phyloP scores from a whole-genome alignment of 2,888 invertebrate genomes.

The Odontothrips loti region DNA sequence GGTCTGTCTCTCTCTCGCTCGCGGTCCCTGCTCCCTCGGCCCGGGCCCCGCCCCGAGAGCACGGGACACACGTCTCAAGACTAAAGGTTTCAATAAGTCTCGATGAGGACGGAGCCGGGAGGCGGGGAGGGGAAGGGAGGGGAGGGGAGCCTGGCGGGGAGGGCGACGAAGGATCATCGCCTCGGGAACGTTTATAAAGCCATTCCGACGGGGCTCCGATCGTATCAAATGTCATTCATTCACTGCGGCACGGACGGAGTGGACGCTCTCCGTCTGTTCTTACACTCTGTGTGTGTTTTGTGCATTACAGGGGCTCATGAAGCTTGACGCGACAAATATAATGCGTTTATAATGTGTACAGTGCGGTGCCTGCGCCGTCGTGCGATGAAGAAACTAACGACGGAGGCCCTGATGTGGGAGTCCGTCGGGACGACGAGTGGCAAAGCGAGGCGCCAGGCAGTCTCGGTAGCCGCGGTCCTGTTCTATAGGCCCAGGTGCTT shows the following conservation, averaged over 20 bases:
- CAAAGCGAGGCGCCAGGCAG: too few species aligned
- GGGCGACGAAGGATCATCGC: too few species aligned
- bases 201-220: too few species aligned
- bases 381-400: too few species aligned
- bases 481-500: too few species aligned
- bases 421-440: too few species aligned
- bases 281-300: not conserved
- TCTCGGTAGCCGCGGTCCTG: not conserved
- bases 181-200: not conserved
- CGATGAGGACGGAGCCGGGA: not conserved
- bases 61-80: not conserved
- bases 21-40: not conserved
- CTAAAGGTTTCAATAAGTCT: constrained; percentile 6
- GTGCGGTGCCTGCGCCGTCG: too few species aligned
- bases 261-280: not conserved
- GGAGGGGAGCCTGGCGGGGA: too few species aligned
- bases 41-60: not conserved
- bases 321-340: not conserved
- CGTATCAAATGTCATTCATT: not conserved
- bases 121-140: too few species aligned
- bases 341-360: too few species aligned
- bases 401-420: too few species aligned
- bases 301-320: not conserved
- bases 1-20: not conserved
- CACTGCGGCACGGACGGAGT: not conserved